A percentile compares a stretch with the other conserved stretches of the same genome.
Evolutionary conservation across 2,797 vertebrate species (phyloP).

Genomic region (Delichon dasypus): DNA sequence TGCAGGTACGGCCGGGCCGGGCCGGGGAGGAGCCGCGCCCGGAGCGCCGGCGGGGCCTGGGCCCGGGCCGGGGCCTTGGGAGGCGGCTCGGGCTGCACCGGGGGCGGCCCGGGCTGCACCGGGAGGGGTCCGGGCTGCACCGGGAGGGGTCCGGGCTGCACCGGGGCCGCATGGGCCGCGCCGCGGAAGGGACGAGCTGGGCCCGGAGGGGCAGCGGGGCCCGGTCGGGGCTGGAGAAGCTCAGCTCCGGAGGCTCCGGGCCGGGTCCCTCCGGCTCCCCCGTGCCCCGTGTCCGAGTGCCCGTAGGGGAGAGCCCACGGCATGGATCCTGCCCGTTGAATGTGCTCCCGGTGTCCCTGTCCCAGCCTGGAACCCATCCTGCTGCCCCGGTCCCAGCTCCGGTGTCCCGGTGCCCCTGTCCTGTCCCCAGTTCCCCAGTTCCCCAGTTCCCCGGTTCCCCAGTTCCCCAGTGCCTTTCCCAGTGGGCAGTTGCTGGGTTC

Average conservation of each 20-base stretch:
- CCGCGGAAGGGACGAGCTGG: background rate
- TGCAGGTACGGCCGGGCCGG: constrained; percentile 85
- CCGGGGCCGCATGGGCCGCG: background rate
- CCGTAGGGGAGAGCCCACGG: fast-evolving
- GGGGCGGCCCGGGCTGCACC: fast-evolving
- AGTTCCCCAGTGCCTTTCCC: background rate
- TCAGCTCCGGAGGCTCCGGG: background rate
- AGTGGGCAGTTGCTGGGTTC: fast-evolving
- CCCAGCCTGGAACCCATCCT: no score
- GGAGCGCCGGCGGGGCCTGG: background rate
- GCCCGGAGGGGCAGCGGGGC: background rate
- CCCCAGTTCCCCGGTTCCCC: no score
- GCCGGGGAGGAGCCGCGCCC: background rate
- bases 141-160: background rate
- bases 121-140: background rate
- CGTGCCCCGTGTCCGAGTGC: fast-evolving
- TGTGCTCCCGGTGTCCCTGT: background rate
- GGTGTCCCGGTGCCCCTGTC: no score
- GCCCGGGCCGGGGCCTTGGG: background rate
- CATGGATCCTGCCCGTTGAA: background rate
- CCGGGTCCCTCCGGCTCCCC: no score
- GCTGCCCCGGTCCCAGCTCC: no score
- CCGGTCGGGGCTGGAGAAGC: background rate
- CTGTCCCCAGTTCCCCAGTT: background rate
- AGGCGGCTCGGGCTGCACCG: background rate